Conservation (phyloP, 2,113 vertebrate species). For the Stegostoma tigrinum region DNA sequence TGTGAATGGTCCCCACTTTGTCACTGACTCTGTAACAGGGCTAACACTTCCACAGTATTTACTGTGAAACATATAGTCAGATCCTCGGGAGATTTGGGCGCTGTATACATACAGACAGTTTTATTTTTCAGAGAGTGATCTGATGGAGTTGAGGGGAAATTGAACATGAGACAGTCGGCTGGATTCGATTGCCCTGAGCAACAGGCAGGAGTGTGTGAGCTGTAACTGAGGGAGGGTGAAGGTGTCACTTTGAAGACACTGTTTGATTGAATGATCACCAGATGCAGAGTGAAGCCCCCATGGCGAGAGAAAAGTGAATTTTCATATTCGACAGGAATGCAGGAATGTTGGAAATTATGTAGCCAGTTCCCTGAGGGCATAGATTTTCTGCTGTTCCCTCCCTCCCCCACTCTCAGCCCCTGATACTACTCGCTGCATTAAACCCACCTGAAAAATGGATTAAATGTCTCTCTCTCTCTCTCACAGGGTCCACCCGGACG, state of each 20-base stretch:
- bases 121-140: not conserved
- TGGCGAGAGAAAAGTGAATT: not conserved
- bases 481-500: slow-evolving; percentile 82
- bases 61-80: not conserved
- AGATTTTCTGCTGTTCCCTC: not conserved
- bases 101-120: not conserved
- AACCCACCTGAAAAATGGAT: not conserved
- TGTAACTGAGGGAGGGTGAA: not conserved
- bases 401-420: not conserved
- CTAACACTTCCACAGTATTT: not conserved
- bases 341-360: not conserved
- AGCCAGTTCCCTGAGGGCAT: not conserved
- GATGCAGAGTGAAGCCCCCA: not conserved
- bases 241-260: not conserved
- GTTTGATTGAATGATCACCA: not conserved
- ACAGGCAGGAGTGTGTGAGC: not conserved
- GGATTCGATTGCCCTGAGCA: not conserved
- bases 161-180: not conserved
- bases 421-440: not conserved
- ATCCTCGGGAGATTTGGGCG: not conserved
- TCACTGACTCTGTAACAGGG: not conserved
- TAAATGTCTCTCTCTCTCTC: slow-evolving; percentile 31
- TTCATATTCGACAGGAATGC: not conserved
- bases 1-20: not conserved
- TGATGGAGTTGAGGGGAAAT: not conserved